A percentile compares a stretch with the other conserved stretches of the same genome.
Conservation (phyloP, 2,113 vertebrate species). For the Leucoraja erinaceus region DNA sequence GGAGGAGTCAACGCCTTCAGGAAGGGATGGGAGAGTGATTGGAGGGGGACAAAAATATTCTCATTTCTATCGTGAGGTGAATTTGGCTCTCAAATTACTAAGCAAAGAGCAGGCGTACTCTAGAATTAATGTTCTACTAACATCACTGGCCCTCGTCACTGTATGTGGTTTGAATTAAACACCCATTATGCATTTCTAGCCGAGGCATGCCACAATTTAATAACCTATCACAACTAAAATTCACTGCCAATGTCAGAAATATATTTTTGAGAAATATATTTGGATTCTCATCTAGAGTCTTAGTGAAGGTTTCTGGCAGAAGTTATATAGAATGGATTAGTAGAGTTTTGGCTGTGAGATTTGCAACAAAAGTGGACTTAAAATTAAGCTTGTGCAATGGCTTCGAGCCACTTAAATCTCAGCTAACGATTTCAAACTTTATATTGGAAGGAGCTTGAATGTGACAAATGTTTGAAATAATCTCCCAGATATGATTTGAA, state of each 20-base stretch:
- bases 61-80: background rate
- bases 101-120: slow-evolving; percentile 22
- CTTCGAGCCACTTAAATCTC: background rate
- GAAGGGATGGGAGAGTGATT: slow-evolving; percentile 1
- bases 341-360: background rate
- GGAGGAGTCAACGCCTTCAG: slow-evolving; percentile 5
- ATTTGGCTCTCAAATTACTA: background rate
- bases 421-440: background rate
- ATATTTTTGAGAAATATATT: background rate
- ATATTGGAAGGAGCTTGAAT: background rate
- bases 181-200: slow-evolving; percentile 8
- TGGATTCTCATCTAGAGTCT: background rate
- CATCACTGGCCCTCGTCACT: slow-evolving; percentile 30
- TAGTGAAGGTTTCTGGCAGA: background rate
- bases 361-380: background rate
- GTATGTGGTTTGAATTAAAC: slow-evolving; percentile 30
- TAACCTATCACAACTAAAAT: slow-evolving; percentile 35
- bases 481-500: background rate
- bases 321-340: background rate
- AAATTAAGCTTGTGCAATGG: background rate
- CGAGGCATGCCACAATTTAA: slow-evolving; percentile 19
- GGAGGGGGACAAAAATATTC: background rate
- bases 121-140: slow-evolving; percentile 27
- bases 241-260: background rate
- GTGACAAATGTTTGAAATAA: too few species aligned